Percentiles rank a stretch among this genome's conserved stretches.
Conservation (phyloP, 2,113 vertebrate species). For the Menura novaehollandiae region DNA sequence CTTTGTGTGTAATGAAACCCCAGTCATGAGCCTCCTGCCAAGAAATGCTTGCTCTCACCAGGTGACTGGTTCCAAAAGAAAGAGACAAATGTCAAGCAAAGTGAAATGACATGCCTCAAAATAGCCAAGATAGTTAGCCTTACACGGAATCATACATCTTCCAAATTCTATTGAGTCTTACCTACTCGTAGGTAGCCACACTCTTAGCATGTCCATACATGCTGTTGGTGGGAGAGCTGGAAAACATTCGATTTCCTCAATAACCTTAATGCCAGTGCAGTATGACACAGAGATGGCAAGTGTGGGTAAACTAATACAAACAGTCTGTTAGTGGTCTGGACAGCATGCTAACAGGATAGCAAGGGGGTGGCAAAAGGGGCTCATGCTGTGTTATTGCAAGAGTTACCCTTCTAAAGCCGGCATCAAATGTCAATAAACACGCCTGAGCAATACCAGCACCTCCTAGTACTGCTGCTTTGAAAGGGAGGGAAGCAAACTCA, state of each 20-base stretch:
- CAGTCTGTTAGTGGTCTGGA: neutral
- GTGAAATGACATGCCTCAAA: neutral
- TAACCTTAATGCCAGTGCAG: neutral
- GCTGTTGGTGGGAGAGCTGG: neutral
- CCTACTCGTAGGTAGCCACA: neutral
- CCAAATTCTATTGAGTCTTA: neutral
- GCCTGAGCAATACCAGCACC: neutral
- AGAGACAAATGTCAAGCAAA: conserved; percentile 35
- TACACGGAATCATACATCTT: neutral
- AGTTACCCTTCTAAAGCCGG: neutral
- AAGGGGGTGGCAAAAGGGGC: neutral
- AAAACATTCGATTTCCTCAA: neutral
- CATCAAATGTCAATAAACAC: neutral
- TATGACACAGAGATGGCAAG: neutral
- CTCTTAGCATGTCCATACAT: neutral
- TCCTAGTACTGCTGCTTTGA: neutral
- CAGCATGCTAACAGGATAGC: neutral
- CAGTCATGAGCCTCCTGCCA: neutral
- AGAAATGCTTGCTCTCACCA: conserved; percentile 21
- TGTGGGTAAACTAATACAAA: neutral
- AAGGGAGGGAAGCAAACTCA: neutral
- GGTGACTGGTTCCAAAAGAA: conserved; percentile 30
- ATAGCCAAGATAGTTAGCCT: neutral
- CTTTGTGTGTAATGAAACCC: conserved; percentile 46
- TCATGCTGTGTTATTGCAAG: neutral